These are phyloP conservation scores for Lasiommata megera DNA, from an alignment of 2,888 invertebrate genomes.

Conservation along the genomic window DNA sequence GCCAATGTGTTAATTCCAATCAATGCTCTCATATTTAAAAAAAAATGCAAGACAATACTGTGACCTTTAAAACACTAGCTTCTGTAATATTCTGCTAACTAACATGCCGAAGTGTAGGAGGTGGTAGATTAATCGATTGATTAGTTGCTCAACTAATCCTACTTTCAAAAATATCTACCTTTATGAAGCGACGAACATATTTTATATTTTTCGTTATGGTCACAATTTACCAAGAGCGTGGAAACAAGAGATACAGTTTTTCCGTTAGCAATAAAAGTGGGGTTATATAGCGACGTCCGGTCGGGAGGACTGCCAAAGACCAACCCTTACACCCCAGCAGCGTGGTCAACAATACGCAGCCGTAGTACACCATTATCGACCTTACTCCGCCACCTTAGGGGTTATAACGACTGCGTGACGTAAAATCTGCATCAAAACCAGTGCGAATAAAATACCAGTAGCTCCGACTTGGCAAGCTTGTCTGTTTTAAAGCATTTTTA, in stretches of 20 bases:
- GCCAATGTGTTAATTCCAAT: too few relatives aligned
- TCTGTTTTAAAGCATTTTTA: slow-evolving; percentile 33
- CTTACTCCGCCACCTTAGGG: slow-evolving; percentile 16
- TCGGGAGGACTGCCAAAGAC: slow-evolving; percentile 64
- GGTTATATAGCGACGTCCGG: slow-evolving; percentile 71
- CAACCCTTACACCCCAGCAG: slow-evolving; percentile 40
- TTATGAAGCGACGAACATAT: slow-evolving; percentile 10
- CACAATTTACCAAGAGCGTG: slow-evolving; percentile 39
- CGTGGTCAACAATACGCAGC: slow-evolving; percentile 20
- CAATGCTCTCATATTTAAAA: too few relatives aligned
- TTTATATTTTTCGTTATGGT: slow-evolving; percentile 29
- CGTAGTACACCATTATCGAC: slow-evolving; percentile 14
- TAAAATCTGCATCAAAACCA: slow-evolving; percentile 14
- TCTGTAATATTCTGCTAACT: too few relatives aligned
- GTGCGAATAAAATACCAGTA: slow-evolving; percentile 32
- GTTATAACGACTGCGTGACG: background rate
- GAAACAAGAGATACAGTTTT: slow-evolving; percentile 66
- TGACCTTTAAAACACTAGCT: too few relatives aligned
- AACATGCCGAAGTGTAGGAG: too few relatives aligned
- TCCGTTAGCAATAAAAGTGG: slow-evolving; percentile 72
- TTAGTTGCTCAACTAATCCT: too few relatives aligned
- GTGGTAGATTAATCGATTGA: too few relatives aligned
- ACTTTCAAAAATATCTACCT: background rate
- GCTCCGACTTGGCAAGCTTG: slow-evolving; percentile 33
- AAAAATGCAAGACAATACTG: too few relatives aligned